A percentile compares a stretch with the other conserved stretches of the same genome.
Conservation (phyloP, 2,797 vertebrate species). For the Furcifer pardalis region DNA sequence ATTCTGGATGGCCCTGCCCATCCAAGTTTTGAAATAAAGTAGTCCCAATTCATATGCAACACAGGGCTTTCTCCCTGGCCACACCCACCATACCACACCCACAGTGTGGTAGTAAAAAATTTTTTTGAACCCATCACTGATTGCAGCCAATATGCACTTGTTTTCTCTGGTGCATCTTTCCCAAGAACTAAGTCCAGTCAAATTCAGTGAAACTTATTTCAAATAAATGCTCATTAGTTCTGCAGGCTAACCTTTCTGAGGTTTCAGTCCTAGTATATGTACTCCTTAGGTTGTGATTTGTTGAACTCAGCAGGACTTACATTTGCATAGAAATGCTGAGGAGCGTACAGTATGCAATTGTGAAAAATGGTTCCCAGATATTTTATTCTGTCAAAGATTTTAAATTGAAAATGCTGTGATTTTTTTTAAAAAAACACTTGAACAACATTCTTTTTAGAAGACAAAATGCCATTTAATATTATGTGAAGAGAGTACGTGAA, state of each 20-base stretch:
- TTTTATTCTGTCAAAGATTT: not conserved
- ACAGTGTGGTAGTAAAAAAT: too few relatives aligned
- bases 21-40: too few relatives aligned
- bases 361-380: not conserved
- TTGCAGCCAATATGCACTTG: too few relatives aligned
- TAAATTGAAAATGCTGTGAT: not conserved
- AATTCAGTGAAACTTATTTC: too few relatives aligned
- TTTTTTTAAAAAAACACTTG: not conserved
- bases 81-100: too few relatives aligned
- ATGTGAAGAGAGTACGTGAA: conserved; percentile 5
- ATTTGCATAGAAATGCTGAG: not conserved
- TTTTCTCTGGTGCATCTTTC: too few relatives aligned
- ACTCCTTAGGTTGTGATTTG: not conserved
- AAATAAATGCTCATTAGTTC: too few relatives aligned
- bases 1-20: too few relatives aligned
- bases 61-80: too few relatives aligned
- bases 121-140: too few relatives aligned
- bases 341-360: not conserved
- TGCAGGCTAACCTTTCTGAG: not conserved
- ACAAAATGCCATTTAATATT: conserved; percentile 23
- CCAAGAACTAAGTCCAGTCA: too few relatives aligned
- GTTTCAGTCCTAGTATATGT: not conserved
- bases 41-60: too few relatives aligned
- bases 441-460: not conserved
- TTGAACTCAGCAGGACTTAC: not conserved